phyloP scores from a whole-genome alignment of 2,888 invertebrate species.

The Epistrophe eligans region DNA sequence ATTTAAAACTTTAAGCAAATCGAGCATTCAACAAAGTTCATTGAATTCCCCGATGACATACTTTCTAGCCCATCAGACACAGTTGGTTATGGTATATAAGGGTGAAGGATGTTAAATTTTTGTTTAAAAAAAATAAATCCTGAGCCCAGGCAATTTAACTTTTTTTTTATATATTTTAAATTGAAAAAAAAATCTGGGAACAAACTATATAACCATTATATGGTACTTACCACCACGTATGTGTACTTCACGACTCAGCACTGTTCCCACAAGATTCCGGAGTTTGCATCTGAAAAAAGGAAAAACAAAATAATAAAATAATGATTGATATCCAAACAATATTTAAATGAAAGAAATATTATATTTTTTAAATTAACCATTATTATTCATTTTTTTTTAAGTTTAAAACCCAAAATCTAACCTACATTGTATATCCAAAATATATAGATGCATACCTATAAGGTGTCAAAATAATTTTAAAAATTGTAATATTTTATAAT shows the following conservation, averaged over 20 bases:
- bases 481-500: too few relatives aligned
- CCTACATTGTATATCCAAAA: too few relatives aligned
- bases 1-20: constrained; percentile 70
- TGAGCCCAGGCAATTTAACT: neutral
- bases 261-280: constrained; percentile 89
- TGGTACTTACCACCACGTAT: constrained; percentile 92
- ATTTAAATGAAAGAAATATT: too few relatives aligned
- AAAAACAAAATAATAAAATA: neutral
- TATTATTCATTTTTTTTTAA: too few relatives aligned
- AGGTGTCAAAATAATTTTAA: too few relatives aligned
- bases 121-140: constrained; percentile 7
- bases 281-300: constrained; percentile 85
- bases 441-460: too few relatives aligned
- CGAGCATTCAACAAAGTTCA: constrained; percentile 51
- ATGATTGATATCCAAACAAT: too few relatives aligned
- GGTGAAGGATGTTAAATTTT: constrained; percentile 2
- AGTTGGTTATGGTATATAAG: neutral
- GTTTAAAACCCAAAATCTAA: too few relatives aligned
- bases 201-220: too few relatives aligned
- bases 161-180: too few relatives aligned
- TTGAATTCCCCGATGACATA: constrained; percentile 64
- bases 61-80: constrained; percentile 24
- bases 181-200: too few relatives aligned
- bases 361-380: too few relatives aligned
- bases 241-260: constrained; percentile 93